Base-by-base conservation (phyloP, 2,797 vertebrate species). In the Microcaecilia unicolor region DNA sequence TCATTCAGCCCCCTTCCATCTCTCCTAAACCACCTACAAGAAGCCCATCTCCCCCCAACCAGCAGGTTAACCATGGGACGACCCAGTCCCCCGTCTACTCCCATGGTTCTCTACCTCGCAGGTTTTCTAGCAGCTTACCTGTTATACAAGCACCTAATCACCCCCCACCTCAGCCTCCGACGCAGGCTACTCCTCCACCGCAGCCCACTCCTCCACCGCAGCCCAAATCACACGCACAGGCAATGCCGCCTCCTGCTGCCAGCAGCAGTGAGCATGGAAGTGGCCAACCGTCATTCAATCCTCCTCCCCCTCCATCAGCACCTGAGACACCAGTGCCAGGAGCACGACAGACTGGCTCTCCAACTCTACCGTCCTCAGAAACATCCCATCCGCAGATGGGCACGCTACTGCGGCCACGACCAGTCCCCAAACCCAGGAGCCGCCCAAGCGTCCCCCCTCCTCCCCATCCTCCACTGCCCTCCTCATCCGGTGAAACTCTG, bases 401-500 rank as follows among this genome's bases (percentile, higher is more conserved):
- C 15, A 90, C 93, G 0, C 61, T 95, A 9, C 85, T 87, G 0
- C 79, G 93, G 28, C 88, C 84, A 0, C 75, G 92, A 30, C 95
- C 95, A 0, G 90, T 97, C 25, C 95, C 95, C 8, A 96, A 90
- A 36, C 95, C 95, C 8, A 62, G 94, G 18, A 91, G 90, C 71
- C 78, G 95, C 18, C 95, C 95, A 32, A 91, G 44, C 4, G 18
- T 98, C 30, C 94, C 93, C 0, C 95, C 95, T 1, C 95, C 94
- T 0, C 93, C 94, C 0, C 90, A 98, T 33, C 90, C 94, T 9
- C 74, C 73, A 1, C 21, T 55, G 9, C 22, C 70, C 2, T 68
- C 64, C 5, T 9, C 22, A 2, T 15, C 62, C 0, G 61, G 41
- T 15, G 66, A 78, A 1, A 78, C 55, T 10, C 48, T 84, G 33